Base-by-base conservation (phyloP, 2,888 invertebrate genomes). In the Celastrina argiolus region DNA sequence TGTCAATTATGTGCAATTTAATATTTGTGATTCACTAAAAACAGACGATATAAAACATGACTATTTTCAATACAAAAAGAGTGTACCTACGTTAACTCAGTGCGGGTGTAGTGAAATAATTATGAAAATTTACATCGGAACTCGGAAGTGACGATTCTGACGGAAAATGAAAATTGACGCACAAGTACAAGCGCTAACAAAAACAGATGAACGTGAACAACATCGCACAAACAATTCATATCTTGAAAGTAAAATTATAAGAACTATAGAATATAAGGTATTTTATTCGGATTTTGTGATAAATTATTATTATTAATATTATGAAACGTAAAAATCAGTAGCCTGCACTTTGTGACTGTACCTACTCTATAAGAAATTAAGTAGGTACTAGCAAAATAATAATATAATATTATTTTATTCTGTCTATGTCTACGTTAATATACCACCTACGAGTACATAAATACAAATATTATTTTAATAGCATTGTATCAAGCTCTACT, bases 141-240 rank as follows among this genome's bases (percentile, higher is more conserved):
- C 78, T 75, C 73, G 71, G 75, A 78, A 80, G 78, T 80, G 79
- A 76, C 74, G 75, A 78, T 81, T 80, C 78, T 76, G 72, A 72
- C 68, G 69, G 80, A 90, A 88, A 88, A 90, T 90, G 90, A 81
- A 87, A 85, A 88, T 85, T 87, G 88, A 88, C 82, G 87, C 84
- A 86, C 86, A 88, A 84, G 84, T 82, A 83, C 80, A 86, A 81
- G 83, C 84, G 82, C 80, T 85, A 75, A 83, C 84, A 82, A 82
- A 84, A 76, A 77, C 81, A 79, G 86, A 82, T 76, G 83, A 79
- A 77, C 83, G 72, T 69, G 74, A 80, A 70, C 77, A 74, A 70
- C 79, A 80, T 70, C 78, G 80, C 81, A 81, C 85, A 83, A 86
- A 83, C 75, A 80, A 81, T 73, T 74, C 78, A 76, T 78, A 80